Base-by-base conservation (phyloP, 2,113 vertebrate genomes). In the Podarcis cretensis region DNA sequence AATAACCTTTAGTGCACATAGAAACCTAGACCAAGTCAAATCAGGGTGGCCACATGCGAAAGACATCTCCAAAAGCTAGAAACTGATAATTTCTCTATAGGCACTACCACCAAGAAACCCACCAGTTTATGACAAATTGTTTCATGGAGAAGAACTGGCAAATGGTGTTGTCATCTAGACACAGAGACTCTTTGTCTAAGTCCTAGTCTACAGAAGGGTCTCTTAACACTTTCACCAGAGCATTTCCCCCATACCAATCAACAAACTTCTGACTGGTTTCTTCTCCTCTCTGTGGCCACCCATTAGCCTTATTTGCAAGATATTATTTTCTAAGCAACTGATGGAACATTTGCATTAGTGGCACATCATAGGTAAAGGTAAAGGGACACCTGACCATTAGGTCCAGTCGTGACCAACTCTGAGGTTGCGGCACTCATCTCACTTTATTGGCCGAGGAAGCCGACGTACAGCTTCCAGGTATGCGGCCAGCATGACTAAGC, bases 301-400 rank as follows among this genome's bases (percentile, higher is more conserved):
- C 48, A 85, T 82, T 78, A 0, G 0, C 84, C 83, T 83, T 30
- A 87, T 95, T 92, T 93, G 86, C 89, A 90, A 88, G 14, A 63
- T 86, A 83, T 92, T 92, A 92, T 94, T 95, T 93, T 96, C 93
- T 40, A 93, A 92, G 90, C 63, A 87, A 88, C 90, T 94, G 93
- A 93, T 95, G 81, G 89, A 93, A 93, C 89, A 77, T 90, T 95
- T 92, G 92, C 54, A 83, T 77, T 68, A 57, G 32, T 63, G 27
- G 57, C 37, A 37, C 37, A 37, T 37, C 37, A 37, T 3, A 37
- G 37, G 37, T 37, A 37, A 40, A 40, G 40, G 5, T 40, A 40
- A 40, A 40, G 40, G 40, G 40, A 40, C 5, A 1, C 40, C 40
- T 40, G 40, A 5, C 40, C 40, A 2, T 40, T 40, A 40, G 40